These are phyloP conservation scores for Pasiphila rectangulata DNA, from an alignment of 2,888 invertebrate genomes.

Conservation along the genomic window DNA sequence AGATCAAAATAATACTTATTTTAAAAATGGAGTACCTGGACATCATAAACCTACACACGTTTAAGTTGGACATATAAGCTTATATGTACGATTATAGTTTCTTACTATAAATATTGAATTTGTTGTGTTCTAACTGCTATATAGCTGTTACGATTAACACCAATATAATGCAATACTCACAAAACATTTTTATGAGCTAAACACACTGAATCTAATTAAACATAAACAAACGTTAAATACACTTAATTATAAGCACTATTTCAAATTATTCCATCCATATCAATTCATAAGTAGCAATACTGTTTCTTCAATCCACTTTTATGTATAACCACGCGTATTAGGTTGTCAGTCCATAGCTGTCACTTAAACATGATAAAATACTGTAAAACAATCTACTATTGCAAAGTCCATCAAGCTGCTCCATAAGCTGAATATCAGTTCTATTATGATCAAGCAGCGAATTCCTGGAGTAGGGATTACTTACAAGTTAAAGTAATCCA, in stretches of 20 bases:
- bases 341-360: slow-evolving; percentile 15
- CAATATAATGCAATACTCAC: not conserved
- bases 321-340: slow-evolving; percentile 9
- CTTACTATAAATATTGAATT: too few relatives aligned
- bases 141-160: slow-evolving; percentile 15
- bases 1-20: slow-evolving; percentile 18
- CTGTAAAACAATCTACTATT: slow-evolving; percentile 15
- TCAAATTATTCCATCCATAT: not conserved
- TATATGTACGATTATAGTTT: not conserved
- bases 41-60: slow-evolving; percentile 12
- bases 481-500: slow-evolving; percentile 34
- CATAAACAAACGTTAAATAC: slow-evolving; percentile 1
- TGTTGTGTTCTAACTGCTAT: slow-evolving; percentile 1
- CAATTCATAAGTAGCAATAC: slow-evolving; percentile 3
- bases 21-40: slow-evolving; percentile 4
- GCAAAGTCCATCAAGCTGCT: slow-evolving; percentile 25
- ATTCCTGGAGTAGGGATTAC: slow-evolving; percentile 21
- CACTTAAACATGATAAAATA: slow-evolving; percentile 15
- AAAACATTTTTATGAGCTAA: not conserved
- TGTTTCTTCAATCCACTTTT: slow-evolving; percentile 1
- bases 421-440: slow-evolving; percentile 24
- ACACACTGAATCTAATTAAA: slow-evolving; percentile 4
- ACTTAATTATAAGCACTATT: slow-evolving; percentile 4
- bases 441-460: slow-evolving; percentile 27
- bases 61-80: too few relatives aligned